Conservation (phyloP, 1,140 invertebrate genomes). For the Coptotermes formosanus region DNA sequence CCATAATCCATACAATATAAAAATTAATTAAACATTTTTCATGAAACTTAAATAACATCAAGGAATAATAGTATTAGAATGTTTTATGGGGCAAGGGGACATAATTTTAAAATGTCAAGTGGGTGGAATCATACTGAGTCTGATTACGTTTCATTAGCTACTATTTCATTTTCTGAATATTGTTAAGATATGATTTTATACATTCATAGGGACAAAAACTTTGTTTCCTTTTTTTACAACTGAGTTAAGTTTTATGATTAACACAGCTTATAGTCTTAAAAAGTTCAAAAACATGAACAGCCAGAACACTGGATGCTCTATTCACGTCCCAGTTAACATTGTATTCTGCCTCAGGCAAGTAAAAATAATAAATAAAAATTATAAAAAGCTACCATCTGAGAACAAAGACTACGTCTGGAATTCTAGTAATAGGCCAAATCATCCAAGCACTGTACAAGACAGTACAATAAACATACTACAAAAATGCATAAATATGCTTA, state of each 20-base stretch:
- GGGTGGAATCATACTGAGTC: neutral
- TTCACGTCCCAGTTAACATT: neutral
- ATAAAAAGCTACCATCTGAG: constrained; percentile 9
- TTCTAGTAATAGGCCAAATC: constrained; percentile 8
- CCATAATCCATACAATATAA: constrained; percentile 17
- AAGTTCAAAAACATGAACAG: constrained; percentile 12
- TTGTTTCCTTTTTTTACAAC: neutral
- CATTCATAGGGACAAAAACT: constrained; percentile 1
- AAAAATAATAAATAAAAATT: constrained; percentile 14
- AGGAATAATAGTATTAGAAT: constrained; percentile 15
- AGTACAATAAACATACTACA: neutral
- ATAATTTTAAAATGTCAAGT: neutral
- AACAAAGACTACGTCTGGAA: constrained; percentile 10
- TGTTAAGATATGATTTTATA: constrained; percentile 15
- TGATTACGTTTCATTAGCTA: constrained; percentile 6
- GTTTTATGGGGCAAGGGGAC: neutral
- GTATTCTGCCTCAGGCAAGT: neutral
- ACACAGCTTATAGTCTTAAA: constrained; percentile 19
- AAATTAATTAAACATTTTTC: constrained; percentile 20
- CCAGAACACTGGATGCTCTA: neutral
- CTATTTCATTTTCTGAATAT: neutral
- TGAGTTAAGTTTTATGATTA: neutral
- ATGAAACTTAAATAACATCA: constrained; percentile 17
- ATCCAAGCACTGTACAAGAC: neutral
- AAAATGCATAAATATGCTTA: constrained; percentile 22